Base-by-base conservation (phyloP, 2,888 invertebrate genomes). In the Drosophila paranaensis region DNA sequence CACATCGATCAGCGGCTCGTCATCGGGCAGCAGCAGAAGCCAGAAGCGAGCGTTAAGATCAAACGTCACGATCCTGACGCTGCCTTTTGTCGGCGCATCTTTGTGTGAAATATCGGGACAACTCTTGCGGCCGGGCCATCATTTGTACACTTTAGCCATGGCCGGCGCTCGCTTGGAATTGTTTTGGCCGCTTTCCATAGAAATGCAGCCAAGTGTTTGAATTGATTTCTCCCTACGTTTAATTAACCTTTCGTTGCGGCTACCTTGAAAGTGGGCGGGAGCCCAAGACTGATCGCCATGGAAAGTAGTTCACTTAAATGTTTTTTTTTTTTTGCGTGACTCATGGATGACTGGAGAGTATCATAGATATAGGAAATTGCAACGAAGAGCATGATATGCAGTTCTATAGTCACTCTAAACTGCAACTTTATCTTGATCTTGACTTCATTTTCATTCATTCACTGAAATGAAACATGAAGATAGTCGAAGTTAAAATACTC, bases 91-190 rank as follows among this genome's bases (percentile, higher is more conserved):
- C 88, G 85, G 85, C 74, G 10, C 25, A 48, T 48, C 60, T n/a
- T 72, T 89, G 88, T 89, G 90, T 78, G 74, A 90, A 89, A 90
- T 89, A 73, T 71, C 71, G 55, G 67, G 60, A 39, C 67, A 65
- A 63, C 42, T 68, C 74, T 20, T 20, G 48, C 46, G 37, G 16
- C 37, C 30, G 37, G 56, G 62, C 80, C 80, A 88, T 90, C 92
- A 92, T 92, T 92, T 92, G 89, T 92, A 88, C 90, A 85, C 81
- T 91, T 92, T 92, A 92, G 91, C 89, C 85, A 89, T 91, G 92
- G 71, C 83, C 71, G 91, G 91, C 91, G 91, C 90, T 90, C 71
- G 48, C 74, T 81, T 82, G 33, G 60, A 63, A 79, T 87, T 87
- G 88, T 84, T 88, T 85, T 79, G 72, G 43, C 64, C 74, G 54